Percentiles rank a stretch among this genome's conserved stretches.
Evolutionary conservation across 2,888 invertebrate genomes (phyloP).

Genomic region (Lymantria dispar): DNA sequence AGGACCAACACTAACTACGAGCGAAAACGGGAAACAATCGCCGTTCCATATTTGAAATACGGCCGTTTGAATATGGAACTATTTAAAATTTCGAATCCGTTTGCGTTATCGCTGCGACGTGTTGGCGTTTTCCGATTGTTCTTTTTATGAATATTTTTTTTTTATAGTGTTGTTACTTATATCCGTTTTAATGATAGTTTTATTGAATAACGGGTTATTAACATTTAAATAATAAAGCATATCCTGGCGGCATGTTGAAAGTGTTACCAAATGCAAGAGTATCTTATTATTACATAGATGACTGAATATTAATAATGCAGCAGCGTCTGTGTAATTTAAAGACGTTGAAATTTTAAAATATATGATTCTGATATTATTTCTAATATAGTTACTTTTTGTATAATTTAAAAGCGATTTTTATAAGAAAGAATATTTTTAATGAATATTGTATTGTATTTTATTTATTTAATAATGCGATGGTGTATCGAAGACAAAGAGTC

Average conservation of each 20-base stretch:
- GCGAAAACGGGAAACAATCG: conserved; percentile 81
- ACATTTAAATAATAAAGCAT: conserved; percentile 27
- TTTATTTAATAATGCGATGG: too few species aligned
- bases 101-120: conserved; percentile 77
- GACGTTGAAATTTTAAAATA: too few species aligned
- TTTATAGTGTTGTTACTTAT: conserved; percentile 34
- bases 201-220: conserved; percentile 29
- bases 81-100: conserved; percentile 82
- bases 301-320: too few species aligned
- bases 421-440: too few species aligned
- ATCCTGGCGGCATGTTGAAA: conserved; percentile 31
- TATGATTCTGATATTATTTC: too few species aligned
- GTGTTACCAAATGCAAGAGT: conserved; percentile 1
- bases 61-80: conserved; percentile 76
- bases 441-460: too few species aligned
- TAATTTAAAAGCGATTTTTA: too few species aligned
- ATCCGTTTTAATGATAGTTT: conserved; percentile 45
- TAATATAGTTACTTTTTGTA: too few species aligned
- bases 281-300: too few species aligned
- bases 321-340: too few species aligned
- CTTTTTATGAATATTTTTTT: conserved; percentile 42
- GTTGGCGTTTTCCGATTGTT: conserved; percentile 77
- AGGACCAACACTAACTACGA: conserved; percentile 67
- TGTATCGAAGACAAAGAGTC: too few species aligned
- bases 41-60: conserved; percentile 77